Conservation (phyloP, 2,888 invertebrate genomes). For the Eristalis tenax region DNA sequence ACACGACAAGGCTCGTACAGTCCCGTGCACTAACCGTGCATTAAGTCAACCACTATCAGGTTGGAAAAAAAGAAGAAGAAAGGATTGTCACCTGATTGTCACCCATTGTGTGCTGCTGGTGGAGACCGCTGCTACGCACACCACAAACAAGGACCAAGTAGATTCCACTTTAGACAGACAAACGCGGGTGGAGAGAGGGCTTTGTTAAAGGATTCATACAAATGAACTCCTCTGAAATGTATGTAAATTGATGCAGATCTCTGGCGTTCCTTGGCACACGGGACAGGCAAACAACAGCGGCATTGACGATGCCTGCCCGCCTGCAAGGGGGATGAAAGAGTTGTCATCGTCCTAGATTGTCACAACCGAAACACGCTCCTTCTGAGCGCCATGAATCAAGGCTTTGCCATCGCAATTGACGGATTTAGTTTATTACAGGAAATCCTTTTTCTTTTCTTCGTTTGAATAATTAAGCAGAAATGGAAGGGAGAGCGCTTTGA, state of each 20-base stretch:
- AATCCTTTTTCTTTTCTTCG: conserved; percentile 28
- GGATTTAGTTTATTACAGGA: conserved; percentile 60
- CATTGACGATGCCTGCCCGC: neutral
- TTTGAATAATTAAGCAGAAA: conserved; percentile 48
- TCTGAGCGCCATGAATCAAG: conserved; percentile 32
- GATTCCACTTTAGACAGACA: conserved; percentile 68
- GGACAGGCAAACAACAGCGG: conserved; percentile 7
- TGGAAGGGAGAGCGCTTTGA: neutral
- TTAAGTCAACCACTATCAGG: conserved; percentile 68
- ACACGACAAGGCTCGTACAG: conserved; percentile 35
- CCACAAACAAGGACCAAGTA: conserved; percentile 55
- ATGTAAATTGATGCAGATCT: conserved; percentile 72
- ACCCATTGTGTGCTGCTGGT: conserved; percentile 59
- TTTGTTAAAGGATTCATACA: conserved; percentile 71
- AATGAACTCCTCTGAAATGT: conserved; percentile 67
- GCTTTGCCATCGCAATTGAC: conserved; percentile 56
- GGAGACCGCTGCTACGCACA: conserved; percentile 36
- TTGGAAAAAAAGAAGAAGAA: conserved; percentile 39
- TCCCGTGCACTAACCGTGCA: conserved; percentile 52
- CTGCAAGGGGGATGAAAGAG: conserved; percentile 46
- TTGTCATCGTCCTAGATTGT: conserved; percentile 64
- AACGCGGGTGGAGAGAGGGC: conserved; percentile 5
- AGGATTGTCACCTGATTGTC: conserved; percentile 72
- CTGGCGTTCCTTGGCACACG: conserved; percentile 13
- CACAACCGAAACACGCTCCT: conserved; percentile 1